A percentile compares a stretch with the other conserved stretches of the same genome.
Evolutionary conservation across 2,888 invertebrate species (phyloP).

Genomic region (Masnerella sp.): DNA sequence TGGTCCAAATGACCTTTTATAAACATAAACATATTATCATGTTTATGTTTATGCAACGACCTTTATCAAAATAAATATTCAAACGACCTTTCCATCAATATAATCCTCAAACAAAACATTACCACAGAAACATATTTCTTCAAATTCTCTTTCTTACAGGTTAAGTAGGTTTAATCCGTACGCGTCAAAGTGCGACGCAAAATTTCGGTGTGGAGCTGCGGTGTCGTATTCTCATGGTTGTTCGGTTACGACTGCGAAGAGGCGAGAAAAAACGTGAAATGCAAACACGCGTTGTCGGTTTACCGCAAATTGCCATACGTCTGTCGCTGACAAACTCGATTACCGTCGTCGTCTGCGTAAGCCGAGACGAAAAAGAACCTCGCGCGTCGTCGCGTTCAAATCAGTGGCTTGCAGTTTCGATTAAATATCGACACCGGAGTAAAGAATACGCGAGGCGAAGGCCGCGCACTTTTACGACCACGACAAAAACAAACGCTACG

Average conservation of each 20-base stretch:
- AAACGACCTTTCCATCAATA: too few relatives aligned
- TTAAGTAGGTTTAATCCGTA: too few relatives aligned
- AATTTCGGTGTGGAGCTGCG: conserved; percentile 12
- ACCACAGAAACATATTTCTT: too few relatives aligned
- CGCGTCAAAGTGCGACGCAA: conserved; percentile 8
- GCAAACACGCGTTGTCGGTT: conserved; percentile 46
- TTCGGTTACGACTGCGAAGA: conserved; percentile 15
- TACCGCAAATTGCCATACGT: conserved; percentile 43
- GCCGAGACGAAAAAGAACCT: conserved; percentile 41
- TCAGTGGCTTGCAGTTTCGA: conserved; percentile 35
- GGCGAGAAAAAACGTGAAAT: conserved; percentile 23
- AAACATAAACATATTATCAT: too few relatives aligned
- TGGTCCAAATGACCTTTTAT: too few relatives aligned
- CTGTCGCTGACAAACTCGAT: conserved; percentile 52
- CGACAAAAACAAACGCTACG: conserved; percentile 1
- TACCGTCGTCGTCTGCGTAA: conserved; percentile 36
- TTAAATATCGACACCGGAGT: conserved; percentile 43
- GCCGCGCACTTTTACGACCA: conserved; percentile 15
- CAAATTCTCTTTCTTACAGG: too few relatives aligned
- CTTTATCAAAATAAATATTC: too few relatives aligned
- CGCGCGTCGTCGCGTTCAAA: conserved; percentile 35
- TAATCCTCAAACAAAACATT: too few relatives aligned
- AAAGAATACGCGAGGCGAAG: conserved; percentile 33
- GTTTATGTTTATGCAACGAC: too few relatives aligned
- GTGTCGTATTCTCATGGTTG: conserved; percentile 39